Evolutionary conservation across 2,888 invertebrate genomes (phyloP).

Genomic region (Rhagophthalmus giganteus): DNA sequence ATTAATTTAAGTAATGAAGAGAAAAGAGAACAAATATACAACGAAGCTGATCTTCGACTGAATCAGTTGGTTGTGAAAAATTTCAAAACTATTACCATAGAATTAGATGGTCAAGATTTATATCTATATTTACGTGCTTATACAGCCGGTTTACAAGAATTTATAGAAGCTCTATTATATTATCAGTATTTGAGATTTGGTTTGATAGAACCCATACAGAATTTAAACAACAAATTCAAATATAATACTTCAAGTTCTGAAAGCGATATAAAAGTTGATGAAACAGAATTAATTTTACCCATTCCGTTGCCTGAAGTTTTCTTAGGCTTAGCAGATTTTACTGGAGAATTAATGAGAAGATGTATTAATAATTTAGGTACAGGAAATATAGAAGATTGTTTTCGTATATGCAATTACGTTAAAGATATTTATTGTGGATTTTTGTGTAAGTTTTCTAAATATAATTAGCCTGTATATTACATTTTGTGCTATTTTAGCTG

Average conservation of each 20-base stretch:
- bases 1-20: slow-evolving; percentile 55
- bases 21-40: slow-evolving; percentile 59
- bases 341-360: slow-evolving; percentile 88
- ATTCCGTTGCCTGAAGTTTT: slow-evolving; percentile 63
- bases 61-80: slow-evolving; percentile 63
- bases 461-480: no score
- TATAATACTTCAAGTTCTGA: slow-evolving; percentile 33
- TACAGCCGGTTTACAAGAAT: slow-evolving; percentile 75
- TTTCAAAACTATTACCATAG: slow-evolving; percentile 71
- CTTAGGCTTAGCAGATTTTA: slow-evolving; percentile 82
- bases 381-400: slow-evolving; percentile 74
- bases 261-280: slow-evolving; percentile 11
- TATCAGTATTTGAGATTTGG: slow-evolving; percentile 68
- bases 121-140: slow-evolving; percentile 71
- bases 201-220: slow-evolving; percentile 62
- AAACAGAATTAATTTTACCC: slow-evolving; percentile 39
- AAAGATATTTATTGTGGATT: slow-evolving; percentile 67
- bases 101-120: slow-evolving; percentile 71
- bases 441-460: slow-evolving; percentile 59
- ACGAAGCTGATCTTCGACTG: slow-evolving; percentile 70
- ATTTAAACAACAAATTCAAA: slow-evolving; percentile 41
- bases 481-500: slow-evolving; percentile 55
- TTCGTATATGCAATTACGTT: slow-evolving; percentile 71
- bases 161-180: slow-evolving; percentile 82
- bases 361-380: slow-evolving; percentile 81